A percentile compares a stretch with the other conserved stretches of the same genome.
Evolutionary conservation across 64 coral and sea anemone species (phyloP).

Genomic region (Astreopora myriophthalma): DNA sequence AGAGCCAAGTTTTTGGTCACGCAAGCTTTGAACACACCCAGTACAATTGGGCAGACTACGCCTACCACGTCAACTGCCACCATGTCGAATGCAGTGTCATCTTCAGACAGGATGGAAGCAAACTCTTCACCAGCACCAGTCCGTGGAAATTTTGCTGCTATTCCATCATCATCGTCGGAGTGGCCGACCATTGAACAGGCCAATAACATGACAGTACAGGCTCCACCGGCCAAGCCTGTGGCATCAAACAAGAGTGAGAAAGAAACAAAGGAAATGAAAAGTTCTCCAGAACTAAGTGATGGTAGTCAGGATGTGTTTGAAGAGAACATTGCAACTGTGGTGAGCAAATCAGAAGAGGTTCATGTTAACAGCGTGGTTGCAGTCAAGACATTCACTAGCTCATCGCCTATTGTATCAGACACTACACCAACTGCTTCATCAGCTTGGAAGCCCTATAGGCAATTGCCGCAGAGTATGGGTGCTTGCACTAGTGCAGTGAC

Average conservation of each 20-base stretch:
- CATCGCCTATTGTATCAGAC: slow-evolving; percentile 31
- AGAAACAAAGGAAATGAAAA: neutral
- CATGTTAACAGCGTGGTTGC: neutral
- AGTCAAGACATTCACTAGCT: neutral
- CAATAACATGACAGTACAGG: slow-evolving; percentile 61
- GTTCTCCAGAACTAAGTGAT: slow-evolving; percentile 11
- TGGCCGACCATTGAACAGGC: slow-evolving; percentile 98
- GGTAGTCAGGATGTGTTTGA: slow-evolving; percentile 26
- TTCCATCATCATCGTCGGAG: slow-evolving; percentile 83
- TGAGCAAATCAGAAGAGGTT: neutral
- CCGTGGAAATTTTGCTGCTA: slow-evolving; percentile 77
- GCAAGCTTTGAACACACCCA: slow-evolving; percentile 87
- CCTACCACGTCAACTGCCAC: slow-evolving; percentile 46
- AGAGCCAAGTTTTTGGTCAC: slow-evolving; percentile 93
- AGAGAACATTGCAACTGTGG: neutral
- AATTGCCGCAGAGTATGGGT: slow-evolving; percentile 78
- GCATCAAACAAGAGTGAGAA: neutral
- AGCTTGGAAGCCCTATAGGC: slow-evolving; percentile 85
- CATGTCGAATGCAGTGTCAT: slow-evolving; percentile 60
- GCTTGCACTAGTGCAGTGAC: slow-evolving; percentile 87
- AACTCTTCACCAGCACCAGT: slow-evolving; percentile 63
- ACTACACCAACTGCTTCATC: slow-evolving; percentile 40
- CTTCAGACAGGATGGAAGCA: neutral
- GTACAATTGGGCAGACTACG: slow-evolving; percentile 76
- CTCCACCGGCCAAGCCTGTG: neutral